Evolutionary conservation across 2,797 vertebrate genomes (phyloP), one percentile per base, ranked within the genome.

Genomic region (Cacajao melanocephalus): DNA sequence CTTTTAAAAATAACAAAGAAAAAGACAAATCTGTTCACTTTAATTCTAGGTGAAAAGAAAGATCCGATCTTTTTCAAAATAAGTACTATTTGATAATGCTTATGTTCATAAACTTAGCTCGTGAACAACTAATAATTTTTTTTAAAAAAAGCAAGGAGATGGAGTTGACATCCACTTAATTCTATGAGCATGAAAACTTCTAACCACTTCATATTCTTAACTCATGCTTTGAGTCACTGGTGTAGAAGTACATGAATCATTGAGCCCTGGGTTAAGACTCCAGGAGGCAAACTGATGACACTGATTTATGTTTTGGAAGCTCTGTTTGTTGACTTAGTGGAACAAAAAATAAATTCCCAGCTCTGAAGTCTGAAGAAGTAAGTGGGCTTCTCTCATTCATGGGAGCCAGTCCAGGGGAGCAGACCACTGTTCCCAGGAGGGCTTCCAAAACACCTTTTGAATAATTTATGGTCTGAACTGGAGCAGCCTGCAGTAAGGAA

Each of bases 391-490:
- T 50, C 88, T 30, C 13, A 89, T 95, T 97, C 17, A 97, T 93
- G 19, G 36, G 48, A 97, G 24, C 26, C 72, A 39, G 39, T 58
- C 41, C 33, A 89, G 64, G 46, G 73, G 2, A 39, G 41, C 46
- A 14, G 78, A 55, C 17, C 46, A 0, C 87, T 96, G 41, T 96
- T 97, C 89, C 96, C 61, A 97, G 81, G 81, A 96, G 89, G 7
- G 50, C 93, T 87, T 67, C 84, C 12, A 55, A 52, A 78, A 91
- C 46, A 88, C 58, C 86, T 22, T 80, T 55, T 95, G 84, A 97
- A 95, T 85, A 96, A 79, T 80, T 97, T 78, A 87, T 87, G 41
- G 8, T 52, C 89, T 91, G 26, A 73, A 28, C 55, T 87, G 61
- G 33, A 88, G 55, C 57, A 93, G 79, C 14, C 36, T 81, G 58